Percentiles rank a stretch among this genome's conserved stretches.
Evolutionary conservation across 2,113 vertebrate species (phyloP).

Genomic region (Gymnogyps californianus): DNA sequence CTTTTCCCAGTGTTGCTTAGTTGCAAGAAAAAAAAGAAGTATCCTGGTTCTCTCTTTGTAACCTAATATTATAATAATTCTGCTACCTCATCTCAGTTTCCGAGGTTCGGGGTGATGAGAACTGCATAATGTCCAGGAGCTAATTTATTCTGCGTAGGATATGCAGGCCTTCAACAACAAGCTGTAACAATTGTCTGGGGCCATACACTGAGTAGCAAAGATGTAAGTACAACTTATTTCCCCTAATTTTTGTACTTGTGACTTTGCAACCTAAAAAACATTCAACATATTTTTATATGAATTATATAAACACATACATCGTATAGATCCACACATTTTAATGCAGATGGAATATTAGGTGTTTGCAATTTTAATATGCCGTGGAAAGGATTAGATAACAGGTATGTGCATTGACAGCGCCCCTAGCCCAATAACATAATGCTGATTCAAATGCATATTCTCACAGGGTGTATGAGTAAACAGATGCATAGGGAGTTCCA

Average conservation of each 20-base stretch:
- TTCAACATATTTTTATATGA: not conserved
- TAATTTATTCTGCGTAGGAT: not conserved
- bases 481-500: not conserved
- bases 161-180: not conserved
- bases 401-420: not conserved
- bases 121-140: not conserved
- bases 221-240: not conserved
- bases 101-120: not conserved
- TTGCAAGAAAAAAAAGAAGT: not conserved
- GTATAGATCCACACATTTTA: not conserved
- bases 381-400: not conserved
- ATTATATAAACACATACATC: not conserved
- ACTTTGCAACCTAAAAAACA: not conserved
- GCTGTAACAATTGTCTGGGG: not conserved
- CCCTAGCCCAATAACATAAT: not conserved
- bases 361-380: not conserved
- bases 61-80: not conserved
- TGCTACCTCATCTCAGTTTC: not conserved
- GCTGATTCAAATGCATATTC: not conserved
- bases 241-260: not conserved
- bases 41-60: not conserved
- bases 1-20: not conserved
- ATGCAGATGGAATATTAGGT: not conserved
- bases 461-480: not conserved
- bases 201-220: not conserved